phyloP scores from a whole-genome alignment of 2,888 invertebrate species.

The Arctia plantaginis region DNA sequence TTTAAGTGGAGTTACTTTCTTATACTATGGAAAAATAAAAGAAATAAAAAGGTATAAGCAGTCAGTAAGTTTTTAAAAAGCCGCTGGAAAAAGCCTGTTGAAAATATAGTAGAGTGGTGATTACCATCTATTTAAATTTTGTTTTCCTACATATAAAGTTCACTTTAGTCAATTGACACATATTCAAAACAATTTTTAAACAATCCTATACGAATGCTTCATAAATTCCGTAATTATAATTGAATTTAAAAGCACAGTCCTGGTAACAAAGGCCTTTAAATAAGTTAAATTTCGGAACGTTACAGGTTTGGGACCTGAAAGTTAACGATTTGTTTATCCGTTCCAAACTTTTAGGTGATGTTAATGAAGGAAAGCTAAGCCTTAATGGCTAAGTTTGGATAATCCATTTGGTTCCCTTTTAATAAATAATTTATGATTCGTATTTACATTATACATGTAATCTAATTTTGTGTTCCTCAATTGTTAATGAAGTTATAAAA shows the following conservation, averaged over 20 bases:
- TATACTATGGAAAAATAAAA: no score
- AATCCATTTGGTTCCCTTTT: conserved; percentile 31
- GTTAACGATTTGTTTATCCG: conserved; percentile 48
- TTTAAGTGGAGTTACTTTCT: no score
- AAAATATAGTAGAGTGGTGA: not conserved
- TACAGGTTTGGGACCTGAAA: conserved; percentile 44
- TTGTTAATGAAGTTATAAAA: not conserved
- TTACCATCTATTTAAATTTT: not conserved
- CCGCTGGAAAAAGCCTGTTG: not conserved
- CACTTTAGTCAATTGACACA: not conserved
- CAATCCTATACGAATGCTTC: not conserved
- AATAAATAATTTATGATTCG: not conserved
- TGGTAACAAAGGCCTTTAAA: conserved; percentile 38
- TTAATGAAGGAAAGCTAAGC: conserved; percentile 44
- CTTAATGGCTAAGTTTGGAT: conserved; percentile 45
- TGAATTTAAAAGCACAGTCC: conserved; percentile 42
- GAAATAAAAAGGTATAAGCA: no score
- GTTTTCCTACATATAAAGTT: not conserved
- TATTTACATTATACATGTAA: not conserved
- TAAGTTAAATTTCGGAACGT: conserved; percentile 38
- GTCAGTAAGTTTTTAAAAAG: no score
- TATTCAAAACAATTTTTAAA: not conserved
- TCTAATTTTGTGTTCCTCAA: not conserved
- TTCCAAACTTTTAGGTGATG: conserved; percentile 45
- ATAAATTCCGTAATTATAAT: conserved; percentile 4